These are phyloP conservation scores for Orthosia gothica DNA, from an alignment of 2,888 invertebrate species.

Conservation along the genomic window DNA sequence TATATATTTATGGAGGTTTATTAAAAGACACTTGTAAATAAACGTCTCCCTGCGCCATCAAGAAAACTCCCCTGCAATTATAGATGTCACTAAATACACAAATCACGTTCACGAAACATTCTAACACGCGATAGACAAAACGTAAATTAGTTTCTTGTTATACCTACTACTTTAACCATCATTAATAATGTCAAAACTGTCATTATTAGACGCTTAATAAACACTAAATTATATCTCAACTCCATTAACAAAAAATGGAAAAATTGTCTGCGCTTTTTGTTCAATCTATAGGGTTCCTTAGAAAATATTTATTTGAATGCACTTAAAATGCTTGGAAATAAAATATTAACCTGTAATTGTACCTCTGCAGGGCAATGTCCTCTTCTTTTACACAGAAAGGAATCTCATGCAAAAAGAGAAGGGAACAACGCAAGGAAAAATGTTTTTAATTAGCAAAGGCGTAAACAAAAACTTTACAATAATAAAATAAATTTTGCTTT, in stretches of 20 bases:
- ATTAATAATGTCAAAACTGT: constrained; percentile 54
- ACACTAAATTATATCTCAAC: constrained; percentile 28
- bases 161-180: constrained; percentile 27
- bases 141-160: constrained; percentile 23
- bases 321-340: background rate
- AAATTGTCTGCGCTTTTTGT: background rate
- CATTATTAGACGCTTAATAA: constrained; percentile 37
- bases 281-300: background rate
- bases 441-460: constrained; percentile 37
- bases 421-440: constrained; percentile 14
- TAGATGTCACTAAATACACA: constrained; percentile 43
- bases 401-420: constrained; percentile 6
- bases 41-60: background rate
- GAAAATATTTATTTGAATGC: background rate
- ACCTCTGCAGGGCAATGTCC: background rate
- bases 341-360: constrained; percentile 2
- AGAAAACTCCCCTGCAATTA: constrained; percentile 12
- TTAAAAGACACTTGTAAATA: constrained; percentile 33
- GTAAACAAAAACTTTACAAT: constrained; percentile 25
- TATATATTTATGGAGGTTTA: constrained; percentile 11
- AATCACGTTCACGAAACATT: constrained; percentile 46
- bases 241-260: constrained; percentile 12
- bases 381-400: background rate
- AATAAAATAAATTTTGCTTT: constrained; percentile 28
- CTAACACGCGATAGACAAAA: constrained; percentile 48